Conservation (phyloP, 1,140 invertebrate species). For the Pseudomyrmex concolor region DNA sequence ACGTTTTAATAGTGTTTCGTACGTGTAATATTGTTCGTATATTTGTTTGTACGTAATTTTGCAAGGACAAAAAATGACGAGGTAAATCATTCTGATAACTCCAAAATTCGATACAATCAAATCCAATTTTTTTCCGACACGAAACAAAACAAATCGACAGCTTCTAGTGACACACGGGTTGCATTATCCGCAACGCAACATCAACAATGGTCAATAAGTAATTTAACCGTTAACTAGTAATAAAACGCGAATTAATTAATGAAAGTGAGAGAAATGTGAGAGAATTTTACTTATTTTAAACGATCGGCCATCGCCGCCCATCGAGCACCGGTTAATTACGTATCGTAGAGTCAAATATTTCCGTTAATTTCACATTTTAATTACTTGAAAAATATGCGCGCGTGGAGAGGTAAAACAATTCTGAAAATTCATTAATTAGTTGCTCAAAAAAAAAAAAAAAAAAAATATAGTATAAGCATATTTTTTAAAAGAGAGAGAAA, state of each 20-base stretch:
- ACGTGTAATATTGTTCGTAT: too few species aligned
- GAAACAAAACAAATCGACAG: background rate
- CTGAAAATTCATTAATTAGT: conserved; percentile 46
- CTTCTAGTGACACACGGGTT: background rate
- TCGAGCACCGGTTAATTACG: conserved; percentile 17
- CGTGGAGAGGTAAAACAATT: conserved; percentile 25
- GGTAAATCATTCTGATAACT: background rate
- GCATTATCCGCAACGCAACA: conserved; percentile 15
- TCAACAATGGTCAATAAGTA: background rate
- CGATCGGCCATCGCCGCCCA: background rate
- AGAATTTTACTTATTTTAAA: conserved; percentile 57
- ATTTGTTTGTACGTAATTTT: too few species aligned
- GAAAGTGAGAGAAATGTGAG: conserved; percentile 48
- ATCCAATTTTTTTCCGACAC: background rate
- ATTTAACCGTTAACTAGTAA: conserved; percentile 13
- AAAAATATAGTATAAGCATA: too few species aligned
- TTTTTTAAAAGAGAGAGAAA: too few species aligned
- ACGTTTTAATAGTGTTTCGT: background rate
- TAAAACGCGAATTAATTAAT: conserved; percentile 49
- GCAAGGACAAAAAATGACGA: background rate
- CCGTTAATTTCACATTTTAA: conserved; percentile 45
- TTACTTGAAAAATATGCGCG: conserved; percentile 41
- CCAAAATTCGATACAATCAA: background rate
- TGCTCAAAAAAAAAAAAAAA: conserved; percentile 16
- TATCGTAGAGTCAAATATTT: conserved; percentile 32